phyloP scores from a whole-genome alignment of 2,797 vertebrate genomes.

The Darevskia mixta region DNA sequence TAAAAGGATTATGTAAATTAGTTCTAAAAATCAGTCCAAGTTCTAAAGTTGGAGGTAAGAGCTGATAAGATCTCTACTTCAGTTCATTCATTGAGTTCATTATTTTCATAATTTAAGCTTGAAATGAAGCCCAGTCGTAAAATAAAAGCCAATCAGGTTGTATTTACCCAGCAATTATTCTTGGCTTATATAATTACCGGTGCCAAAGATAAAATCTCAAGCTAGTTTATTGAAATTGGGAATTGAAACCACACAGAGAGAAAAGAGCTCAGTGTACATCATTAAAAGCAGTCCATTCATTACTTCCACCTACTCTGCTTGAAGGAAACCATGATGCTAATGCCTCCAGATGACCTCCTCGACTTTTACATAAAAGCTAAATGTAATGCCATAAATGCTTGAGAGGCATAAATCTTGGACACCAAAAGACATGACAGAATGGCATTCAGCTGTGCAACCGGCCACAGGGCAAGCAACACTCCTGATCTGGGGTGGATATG shows the following conservation, averaged over 20 bases:
- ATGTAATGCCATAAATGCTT: conserved; percentile 55
- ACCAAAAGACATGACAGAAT: conserved; percentile 49
- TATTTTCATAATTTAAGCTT: conserved; percentile 55
- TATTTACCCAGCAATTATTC: conserved; percentile 77
- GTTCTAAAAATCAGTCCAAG: not conserved
- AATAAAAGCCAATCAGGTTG: conserved; percentile 54
- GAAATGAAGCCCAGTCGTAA: conserved; percentile 55
- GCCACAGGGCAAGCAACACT: not conserved
- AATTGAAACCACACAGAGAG: conserved; percentile 70
- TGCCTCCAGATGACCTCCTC: conserved; percentile 66
- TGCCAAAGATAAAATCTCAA: conserved; percentile 75
- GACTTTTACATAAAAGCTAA: conserved; percentile 65
- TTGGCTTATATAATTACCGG: conserved; percentile 70
- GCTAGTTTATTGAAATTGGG: conserved; percentile 80
- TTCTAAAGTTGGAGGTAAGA: conserved; percentile 7
- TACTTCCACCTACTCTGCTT: conserved; percentile 76
- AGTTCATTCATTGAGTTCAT: conserved; percentile 40
- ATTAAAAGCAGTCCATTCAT: conserved; percentile 83
- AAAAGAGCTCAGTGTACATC: conserved; percentile 72
- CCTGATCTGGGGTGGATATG: not conserved
- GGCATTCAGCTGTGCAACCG: not conserved
- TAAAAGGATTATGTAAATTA: not conserved
- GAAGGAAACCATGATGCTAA: conserved; percentile 73
- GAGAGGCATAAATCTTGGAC: conserved; percentile 46
- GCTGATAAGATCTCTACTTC: conserved; percentile 45